A percentile compares a stretch with the other conserved stretches of the same genome.
phyloP scores from a whole-genome alignment of 2,888 invertebrate species.

The Linhomoeus sp. region DNA sequence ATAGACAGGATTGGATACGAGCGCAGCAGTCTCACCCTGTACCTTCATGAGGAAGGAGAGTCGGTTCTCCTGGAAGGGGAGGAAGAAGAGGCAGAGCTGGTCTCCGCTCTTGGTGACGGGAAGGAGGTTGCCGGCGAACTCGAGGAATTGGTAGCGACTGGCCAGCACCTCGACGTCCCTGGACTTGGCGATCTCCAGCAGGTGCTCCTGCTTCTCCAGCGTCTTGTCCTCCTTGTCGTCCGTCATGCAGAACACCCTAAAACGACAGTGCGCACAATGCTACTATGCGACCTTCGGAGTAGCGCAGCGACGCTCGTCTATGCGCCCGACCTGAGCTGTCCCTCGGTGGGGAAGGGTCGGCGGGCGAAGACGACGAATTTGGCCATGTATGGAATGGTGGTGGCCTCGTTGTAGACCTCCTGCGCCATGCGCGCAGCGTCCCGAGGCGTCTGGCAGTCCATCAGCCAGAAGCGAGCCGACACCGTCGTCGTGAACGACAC shows the following conservation, averaged over 20 bases:
- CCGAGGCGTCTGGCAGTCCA: slow-evolving; percentile 82
- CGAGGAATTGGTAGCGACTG: slow-evolving; percentile 78
- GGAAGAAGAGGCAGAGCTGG: slow-evolving; percentile 74
- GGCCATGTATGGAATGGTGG: slow-evolving; percentile 97
- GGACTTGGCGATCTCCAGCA: slow-evolving; percentile 89
- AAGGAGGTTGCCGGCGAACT: slow-evolving; percentile 86
- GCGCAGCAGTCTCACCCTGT: too few species aligned
- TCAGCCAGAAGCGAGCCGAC: slow-evolving; percentile 95
- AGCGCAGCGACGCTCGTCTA: too few species aligned
- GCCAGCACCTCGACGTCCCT: slow-evolving; percentile 90
- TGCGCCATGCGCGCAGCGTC: slow-evolving; percentile 98
- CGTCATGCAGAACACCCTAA: slow-evolving; percentile 84
- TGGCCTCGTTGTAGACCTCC: slow-evolving; percentile 90
- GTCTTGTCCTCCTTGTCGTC: slow-evolving; percentile 98
- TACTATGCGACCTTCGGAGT: too few species aligned
- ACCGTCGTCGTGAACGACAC: slow-evolving; percentile 99
- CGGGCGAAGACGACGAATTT: slow-evolving; percentile 97
- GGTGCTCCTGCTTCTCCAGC: slow-evolving; percentile 62
- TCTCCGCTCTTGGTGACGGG: slow-evolving; percentile 93
- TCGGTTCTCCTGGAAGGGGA: slow-evolving; percentile 90
- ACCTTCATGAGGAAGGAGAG: slow-evolving; percentile 84
- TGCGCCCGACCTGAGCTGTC: slow-evolving; percentile 42
- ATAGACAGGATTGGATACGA: too few species aligned
- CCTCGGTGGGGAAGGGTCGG: slow-evolving; percentile 71
- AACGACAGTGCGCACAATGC: too few species aligned